A percentile compares a stretch with the other conserved stretches of the same genome.
These are phyloP conservation scores for Xestia c-nigrum DNA, from an alignment of 2,888 invertebrate species.

Conservation along the genomic window DNA sequence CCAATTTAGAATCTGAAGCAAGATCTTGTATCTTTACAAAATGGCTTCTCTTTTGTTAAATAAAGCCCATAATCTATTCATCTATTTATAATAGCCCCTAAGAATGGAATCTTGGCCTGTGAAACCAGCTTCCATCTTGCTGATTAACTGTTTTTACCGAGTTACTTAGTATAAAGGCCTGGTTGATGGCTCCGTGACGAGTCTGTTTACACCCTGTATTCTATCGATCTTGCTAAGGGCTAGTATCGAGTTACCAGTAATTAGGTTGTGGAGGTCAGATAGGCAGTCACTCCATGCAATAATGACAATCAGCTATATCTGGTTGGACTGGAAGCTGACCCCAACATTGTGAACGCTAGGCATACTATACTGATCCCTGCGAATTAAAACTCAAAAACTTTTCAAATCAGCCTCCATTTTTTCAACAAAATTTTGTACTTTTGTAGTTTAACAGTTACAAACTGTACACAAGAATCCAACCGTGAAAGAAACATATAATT, in stretches of 20 bases:
- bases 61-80: not conserved
- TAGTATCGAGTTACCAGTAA: not conserved
- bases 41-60: not conserved
- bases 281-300: not conserved
- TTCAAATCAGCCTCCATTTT: not conserved
- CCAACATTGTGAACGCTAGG: not conserved
- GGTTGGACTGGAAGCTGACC: not conserved
- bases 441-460: conserved; percentile 7
- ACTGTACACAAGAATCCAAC: conserved; percentile 46
- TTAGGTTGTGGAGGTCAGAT: not conserved
- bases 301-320: not conserved
- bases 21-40: not conserved
- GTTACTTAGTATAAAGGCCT: not conserved
- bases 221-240: not conserved
- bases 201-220: not conserved
- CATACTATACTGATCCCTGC: no score
- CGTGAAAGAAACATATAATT: conserved; percentile 62
- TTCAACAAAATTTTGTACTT: not conserved
- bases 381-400: not conserved
- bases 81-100: not conserved
- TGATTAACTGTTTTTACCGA: not conserved
- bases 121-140: no score
- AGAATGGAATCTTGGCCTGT: not conserved
- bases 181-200: no score
- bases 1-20: not conserved